Conservation (phyloP, 2,888 invertebrate species). For the Dichetophora obliterata region DNA sequence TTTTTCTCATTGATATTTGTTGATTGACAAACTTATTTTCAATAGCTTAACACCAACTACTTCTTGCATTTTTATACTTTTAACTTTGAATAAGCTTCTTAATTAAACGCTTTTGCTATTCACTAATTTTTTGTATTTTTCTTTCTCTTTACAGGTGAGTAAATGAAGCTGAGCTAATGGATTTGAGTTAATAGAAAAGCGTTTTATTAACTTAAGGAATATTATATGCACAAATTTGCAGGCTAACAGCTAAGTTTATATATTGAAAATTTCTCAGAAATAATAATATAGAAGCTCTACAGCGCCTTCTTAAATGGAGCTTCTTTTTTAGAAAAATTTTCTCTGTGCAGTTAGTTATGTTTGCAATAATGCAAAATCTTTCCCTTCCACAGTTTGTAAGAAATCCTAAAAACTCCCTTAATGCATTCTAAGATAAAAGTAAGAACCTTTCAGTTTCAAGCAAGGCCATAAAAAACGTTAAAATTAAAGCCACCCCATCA, state of each 20-base stretch:
- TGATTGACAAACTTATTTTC: neutral
- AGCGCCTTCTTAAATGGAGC: too few relatives aligned
- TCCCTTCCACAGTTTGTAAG: neutral
- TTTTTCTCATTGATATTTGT: neutral
- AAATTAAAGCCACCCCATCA: too few relatives aligned
- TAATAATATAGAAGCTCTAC: neutral
- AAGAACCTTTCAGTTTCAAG: too few relatives aligned
- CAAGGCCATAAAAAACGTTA: too few relatives aligned
- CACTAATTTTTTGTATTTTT: neutral
- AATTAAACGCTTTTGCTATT: neutral
- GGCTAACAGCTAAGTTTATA: neutral
- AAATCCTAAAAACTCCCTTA: neutral
- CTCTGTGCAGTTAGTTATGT: too few relatives aligned
- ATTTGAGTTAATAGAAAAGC: neutral
- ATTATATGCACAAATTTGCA: neutral
- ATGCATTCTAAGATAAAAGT: too few relatives aligned
- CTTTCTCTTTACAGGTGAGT: constrained; percentile 18
- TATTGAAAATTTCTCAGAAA: neutral
- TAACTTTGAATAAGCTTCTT: neutral
- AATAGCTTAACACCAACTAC: neutral
- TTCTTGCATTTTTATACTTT: neutral
- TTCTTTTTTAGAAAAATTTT: too few relatives aligned
- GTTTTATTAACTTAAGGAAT: neutral
- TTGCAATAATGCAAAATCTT: too few relatives aligned
- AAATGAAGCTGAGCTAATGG: neutral